phyloP scores from a whole-genome alignment of 2,888 invertebrate genomes.

The Erebia epiphron region DNA sequence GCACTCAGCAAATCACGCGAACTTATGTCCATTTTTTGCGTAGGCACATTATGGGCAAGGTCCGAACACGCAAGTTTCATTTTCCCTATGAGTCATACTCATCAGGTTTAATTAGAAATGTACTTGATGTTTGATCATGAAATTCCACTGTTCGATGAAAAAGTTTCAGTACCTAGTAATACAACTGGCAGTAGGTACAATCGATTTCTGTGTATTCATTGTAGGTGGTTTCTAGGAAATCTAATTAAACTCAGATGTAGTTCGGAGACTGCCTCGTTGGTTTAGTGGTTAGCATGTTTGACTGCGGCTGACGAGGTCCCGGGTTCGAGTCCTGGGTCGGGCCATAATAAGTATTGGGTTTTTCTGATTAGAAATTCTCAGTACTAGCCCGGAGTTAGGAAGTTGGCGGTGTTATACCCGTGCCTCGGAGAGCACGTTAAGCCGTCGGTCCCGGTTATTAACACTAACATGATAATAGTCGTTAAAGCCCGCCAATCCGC shows the following conservation, averaged over 20 bases:
- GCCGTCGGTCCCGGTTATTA: no score
- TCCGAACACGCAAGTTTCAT: constrained; percentile 45
- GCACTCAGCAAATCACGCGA: constrained; percentile 38
- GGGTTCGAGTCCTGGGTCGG: no score
- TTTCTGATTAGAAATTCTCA: no score
- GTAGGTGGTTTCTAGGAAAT: background rate
- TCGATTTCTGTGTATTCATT: constrained; percentile 5
- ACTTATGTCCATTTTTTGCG: constrained; percentile 41
- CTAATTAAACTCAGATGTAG: background rate
- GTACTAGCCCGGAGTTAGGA: no score
- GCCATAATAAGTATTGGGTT: no score
- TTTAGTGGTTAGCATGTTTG: no score
- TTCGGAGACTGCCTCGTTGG: no score
- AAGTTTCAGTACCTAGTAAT: background rate
- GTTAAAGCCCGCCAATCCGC: no score
- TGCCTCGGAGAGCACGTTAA: no score
- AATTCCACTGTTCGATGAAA: constrained; percentile 15
- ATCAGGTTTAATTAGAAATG: constrained; percentile 19
- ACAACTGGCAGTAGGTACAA: background rate
- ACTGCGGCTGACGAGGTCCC: no score
- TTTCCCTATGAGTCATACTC: constrained; percentile 27
- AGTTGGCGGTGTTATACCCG: no score
- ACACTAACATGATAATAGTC: no score
- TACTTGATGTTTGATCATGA: constrained; percentile 10
- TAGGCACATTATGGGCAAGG: constrained; percentile 41